Conservation (phyloP, 2,113 vertebrate species). For the Glareola pratincola region DNA sequence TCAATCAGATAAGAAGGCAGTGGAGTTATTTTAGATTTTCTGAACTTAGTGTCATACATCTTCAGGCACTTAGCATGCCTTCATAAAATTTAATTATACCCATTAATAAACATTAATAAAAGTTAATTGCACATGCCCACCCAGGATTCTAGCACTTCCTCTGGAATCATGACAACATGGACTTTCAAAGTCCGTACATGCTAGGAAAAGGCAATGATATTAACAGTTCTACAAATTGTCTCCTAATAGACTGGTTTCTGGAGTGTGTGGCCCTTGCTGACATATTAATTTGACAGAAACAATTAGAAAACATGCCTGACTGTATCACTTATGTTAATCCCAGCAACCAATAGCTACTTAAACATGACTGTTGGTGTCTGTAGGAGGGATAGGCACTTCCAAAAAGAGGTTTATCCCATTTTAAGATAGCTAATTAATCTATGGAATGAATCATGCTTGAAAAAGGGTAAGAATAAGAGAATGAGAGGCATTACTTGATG, state of each 20-base stretch:
- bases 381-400: not conserved
- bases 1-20: not conserved
- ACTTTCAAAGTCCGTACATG: not conserved
- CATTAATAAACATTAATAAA: not conserved
- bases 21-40: not conserved
- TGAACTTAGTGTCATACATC: not conserved
- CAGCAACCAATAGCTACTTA: not conserved
- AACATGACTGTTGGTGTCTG: not conserved
- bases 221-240: not conserved
- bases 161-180: not conserved
- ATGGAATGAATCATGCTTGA: not conserved
- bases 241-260: not conserved
- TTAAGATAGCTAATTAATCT: not conserved
- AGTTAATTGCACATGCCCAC: not conserved
- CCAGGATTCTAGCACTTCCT: not conserved
- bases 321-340: not conserved
- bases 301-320: not conserved
- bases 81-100: not conserved
- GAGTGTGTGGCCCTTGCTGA: not conserved
- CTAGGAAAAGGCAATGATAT: not conserved
- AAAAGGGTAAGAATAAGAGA: not conserved
- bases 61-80: not conserved
- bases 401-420: not conserved
- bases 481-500: not conserved
- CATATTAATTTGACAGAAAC: not conserved